A percentile compares a stretch with the other conserved stretches of the same genome.
Evolutionary conservation across 2,888 invertebrate species (phyloP).

Genomic region (Diloba caeruleocephala): DNA sequence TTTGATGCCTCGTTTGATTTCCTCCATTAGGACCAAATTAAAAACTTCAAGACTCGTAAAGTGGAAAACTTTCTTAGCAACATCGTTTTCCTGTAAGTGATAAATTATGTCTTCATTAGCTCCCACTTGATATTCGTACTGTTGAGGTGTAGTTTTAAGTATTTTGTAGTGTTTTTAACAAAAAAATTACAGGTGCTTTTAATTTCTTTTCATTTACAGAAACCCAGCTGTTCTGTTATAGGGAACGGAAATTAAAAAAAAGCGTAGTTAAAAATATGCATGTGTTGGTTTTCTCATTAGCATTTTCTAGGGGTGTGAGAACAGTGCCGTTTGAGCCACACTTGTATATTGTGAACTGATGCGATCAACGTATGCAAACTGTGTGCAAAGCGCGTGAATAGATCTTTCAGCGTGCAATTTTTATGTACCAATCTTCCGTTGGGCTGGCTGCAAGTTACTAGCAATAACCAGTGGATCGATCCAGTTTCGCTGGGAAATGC

Average conservation of each 20-base stretch:
- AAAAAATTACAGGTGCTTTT: conserved; percentile 18
- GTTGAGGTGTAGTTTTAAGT: conserved; percentile 19
- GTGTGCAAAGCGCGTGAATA: conserved; percentile 58
- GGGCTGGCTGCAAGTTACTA: conserved; percentile 49
- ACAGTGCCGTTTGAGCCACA: conserved; percentile 22
- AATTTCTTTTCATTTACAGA: conserved; percentile 38
- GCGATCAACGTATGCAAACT: conserved; percentile 49
- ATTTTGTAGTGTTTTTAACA: conserved; percentile 15
- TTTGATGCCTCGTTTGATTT: conserved; percentile 56
- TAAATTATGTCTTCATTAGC: conserved; percentile 46
- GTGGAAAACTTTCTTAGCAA: conserved; percentile 40
- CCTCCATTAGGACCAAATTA: conserved; percentile 53
- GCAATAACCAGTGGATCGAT: conserved; percentile 55
- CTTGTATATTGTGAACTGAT: conserved; percentile 25
- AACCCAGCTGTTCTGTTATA: conserved; percentile 38
- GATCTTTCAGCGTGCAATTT: conserved; percentile 63
- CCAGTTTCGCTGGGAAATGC: conserved; percentile 52
- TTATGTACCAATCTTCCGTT: conserved; percentile 53
- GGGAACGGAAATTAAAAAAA: conserved; percentile 34
- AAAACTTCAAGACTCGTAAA: conserved; percentile 53
- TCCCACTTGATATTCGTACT: conserved; percentile 25
- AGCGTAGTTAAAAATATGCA: conserved; percentile 33
- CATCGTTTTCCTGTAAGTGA: conserved; percentile 41
- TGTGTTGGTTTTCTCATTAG: conserved; percentile 44
- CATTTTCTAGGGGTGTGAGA: conserved; percentile 31